These are phyloP conservation scores for Lindbergichthys nudifrons DNA, from an alignment of 2,797 vertebrate genomes.

Conservation along the genomic window DNA sequence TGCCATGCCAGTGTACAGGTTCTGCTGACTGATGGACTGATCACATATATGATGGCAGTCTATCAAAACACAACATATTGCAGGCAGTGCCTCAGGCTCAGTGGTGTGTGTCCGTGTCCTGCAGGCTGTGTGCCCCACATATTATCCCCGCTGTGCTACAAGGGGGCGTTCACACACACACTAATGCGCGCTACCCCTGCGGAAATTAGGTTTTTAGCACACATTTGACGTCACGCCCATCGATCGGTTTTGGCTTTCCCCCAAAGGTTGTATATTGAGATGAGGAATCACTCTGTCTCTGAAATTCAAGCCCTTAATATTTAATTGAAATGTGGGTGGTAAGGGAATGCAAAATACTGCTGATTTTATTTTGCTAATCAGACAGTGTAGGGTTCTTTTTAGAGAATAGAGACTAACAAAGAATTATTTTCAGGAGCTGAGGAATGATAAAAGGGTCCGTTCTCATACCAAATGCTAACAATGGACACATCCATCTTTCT, in stretches of 20 bases:
- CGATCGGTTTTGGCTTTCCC: slow-evolving; percentile 33
- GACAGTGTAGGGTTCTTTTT: background rate
- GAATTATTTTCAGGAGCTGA: background rate
- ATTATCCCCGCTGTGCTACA: background rate
- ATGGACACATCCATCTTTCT: background rate
- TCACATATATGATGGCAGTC: background rate
- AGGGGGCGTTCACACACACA: slow-evolving; percentile 3
- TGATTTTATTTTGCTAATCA: background rate
- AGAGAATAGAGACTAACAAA: background rate
- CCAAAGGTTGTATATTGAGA: background rate
- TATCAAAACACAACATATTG: slow-evolving; percentile 35
- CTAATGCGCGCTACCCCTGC: slow-evolving; percentile 9
- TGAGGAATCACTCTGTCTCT: slow-evolving; percentile 25
- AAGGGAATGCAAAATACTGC: background rate
- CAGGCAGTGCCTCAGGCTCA: slow-evolving; percentile 29
- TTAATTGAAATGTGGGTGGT: background rate
- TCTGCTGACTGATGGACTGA: background rate
- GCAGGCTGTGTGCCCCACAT: slow-evolving; percentile 50
- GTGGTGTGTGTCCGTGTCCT: slow-evolving; percentile 7
- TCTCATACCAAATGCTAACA: background rate
- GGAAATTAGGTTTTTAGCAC: slow-evolving; percentile 80
- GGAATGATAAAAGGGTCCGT: background rate
- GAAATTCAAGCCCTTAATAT: background rate
- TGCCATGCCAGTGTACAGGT: background rate
- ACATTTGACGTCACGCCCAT: slow-evolving; percentile 67